Conservation (phyloP, 2,113 vertebrate species). For the Elephantulus edwardii region DNA sequence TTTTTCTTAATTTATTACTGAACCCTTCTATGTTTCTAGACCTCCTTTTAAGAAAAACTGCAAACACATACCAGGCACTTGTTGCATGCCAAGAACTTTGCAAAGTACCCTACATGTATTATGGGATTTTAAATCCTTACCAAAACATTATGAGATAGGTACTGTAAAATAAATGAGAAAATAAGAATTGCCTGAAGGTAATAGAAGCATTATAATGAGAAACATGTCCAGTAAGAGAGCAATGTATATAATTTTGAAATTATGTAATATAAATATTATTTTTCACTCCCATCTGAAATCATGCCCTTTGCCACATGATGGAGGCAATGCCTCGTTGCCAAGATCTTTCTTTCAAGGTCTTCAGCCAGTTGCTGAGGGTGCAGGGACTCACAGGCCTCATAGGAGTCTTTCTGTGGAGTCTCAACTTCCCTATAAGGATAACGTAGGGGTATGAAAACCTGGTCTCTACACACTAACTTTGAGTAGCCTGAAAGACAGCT, state of each 20-base stretch:
- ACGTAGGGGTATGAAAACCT: neutral
- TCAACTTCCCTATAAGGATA: neutral
- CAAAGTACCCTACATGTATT: neutral
- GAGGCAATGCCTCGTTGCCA: neutral
- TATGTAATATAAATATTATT: neutral
- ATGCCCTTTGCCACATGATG: too few species aligned
- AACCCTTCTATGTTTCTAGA: neutral
- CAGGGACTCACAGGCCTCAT: neutral
- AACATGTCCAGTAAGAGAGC: neutral
- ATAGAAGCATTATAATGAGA: neutral
- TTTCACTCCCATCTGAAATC: neutral
- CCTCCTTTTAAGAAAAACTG: conserved; percentile 48
- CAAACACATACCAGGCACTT: conserved; percentile 8
- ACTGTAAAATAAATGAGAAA: neutral
- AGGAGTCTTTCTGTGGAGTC: neutral
- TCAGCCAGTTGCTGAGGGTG: neutral
- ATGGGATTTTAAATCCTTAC: conserved; percentile 40
- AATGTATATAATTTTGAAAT: conserved; percentile 14
- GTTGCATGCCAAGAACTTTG: neutral
- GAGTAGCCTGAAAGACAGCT: neutral
- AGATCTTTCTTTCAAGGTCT: neutral
- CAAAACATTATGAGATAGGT: neutral
- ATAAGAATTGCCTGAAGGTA: neutral
- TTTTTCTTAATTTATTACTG: conserved; percentile 51
- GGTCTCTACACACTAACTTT: neutral